These are phyloP conservation scores for Empis livida DNA, from an alignment of 2,888 invertebrate genomes.

Conservation along the genomic window DNA sequence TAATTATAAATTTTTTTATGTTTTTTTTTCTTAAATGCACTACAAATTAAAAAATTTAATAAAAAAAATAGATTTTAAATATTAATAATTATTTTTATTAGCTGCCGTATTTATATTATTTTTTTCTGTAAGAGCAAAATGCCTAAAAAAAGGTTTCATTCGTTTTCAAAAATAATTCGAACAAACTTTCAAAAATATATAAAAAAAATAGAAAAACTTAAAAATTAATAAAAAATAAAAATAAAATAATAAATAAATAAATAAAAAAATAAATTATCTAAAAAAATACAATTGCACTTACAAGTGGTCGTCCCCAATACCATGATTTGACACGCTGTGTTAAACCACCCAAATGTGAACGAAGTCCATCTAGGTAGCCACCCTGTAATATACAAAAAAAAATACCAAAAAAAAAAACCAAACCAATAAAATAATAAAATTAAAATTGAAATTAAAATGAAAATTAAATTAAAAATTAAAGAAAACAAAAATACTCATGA, in stretches of 20 bases:
- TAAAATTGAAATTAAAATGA: background rate
- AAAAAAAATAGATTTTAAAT: too few relatives aligned
- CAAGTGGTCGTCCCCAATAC: conserved; percentile 95
- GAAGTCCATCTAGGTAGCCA: conserved; percentile 86
- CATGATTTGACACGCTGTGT: conserved; percentile 94
- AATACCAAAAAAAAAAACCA: conserved; percentile 24
- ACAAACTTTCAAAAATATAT: too few relatives aligned
- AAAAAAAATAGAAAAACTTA: too few relatives aligned
- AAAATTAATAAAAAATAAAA: background rate
- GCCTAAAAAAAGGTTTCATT: too few relatives aligned
- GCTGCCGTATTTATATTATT: too few relatives aligned
- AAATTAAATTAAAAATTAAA: too few relatives aligned
- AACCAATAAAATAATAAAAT: conserved; percentile 21
- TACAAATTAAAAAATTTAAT: too few relatives aligned
- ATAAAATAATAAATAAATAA: background rate
- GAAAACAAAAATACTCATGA: background rate
- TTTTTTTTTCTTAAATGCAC: background rate
- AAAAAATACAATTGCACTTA: conserved; percentile 54
- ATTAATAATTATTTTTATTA: too few relatives aligned
- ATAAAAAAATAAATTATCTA: conserved; percentile 3
- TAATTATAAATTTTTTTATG: background rate
- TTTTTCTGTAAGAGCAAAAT: too few relatives aligned
- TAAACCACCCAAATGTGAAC: conserved; percentile 89
- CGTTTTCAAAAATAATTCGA: too few relatives aligned
- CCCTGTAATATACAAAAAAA: conserved; percentile 52